Conservation (phyloP, 2,888 invertebrate genomes). For the Orthonychiurus folsomi region DNA sequence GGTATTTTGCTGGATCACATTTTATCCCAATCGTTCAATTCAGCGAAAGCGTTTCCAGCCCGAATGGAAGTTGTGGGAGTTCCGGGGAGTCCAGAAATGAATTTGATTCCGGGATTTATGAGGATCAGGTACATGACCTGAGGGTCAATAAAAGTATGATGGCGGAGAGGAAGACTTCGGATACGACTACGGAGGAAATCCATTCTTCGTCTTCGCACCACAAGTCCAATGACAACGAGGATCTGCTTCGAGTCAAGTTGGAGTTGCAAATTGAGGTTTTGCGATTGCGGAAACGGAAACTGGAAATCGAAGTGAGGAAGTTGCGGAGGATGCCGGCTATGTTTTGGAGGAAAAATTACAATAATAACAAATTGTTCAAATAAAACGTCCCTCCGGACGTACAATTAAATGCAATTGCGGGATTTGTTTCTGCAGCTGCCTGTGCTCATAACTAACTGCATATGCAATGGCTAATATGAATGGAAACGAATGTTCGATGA, state of each 20-base stretch:
- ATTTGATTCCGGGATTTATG: conserved; percentile 15
- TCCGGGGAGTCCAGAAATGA: conserved; percentile 9
- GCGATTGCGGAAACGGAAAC: conserved; percentile 34
- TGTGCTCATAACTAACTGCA: too few relatives aligned
- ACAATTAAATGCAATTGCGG: not conserved
- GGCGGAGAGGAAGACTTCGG: not conserved
- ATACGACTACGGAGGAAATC: conserved; percentile 10
- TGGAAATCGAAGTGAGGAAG: conserved; percentile 20
- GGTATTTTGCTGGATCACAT: not conserved
- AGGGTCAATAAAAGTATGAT: conserved; percentile 6
- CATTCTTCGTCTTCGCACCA: not conserved
- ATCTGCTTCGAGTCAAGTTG: conserved; percentile 24
- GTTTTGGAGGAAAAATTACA: not conserved
- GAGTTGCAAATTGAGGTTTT: conserved; percentile 39
- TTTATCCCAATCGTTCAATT: not conserved
- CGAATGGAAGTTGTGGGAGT: not conserved
- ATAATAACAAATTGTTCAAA: not conserved
- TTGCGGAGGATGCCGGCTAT: not conserved
- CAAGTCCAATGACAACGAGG: conserved; percentile 16
- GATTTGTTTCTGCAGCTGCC: too few relatives aligned
- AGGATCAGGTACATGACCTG: conserved; percentile 6
- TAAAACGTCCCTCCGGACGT: not conserved
- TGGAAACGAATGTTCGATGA: not conserved
- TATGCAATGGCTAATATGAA: not conserved
- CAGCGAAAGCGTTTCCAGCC: conserved; percentile 1